Evolutionary conservation across 2,113 vertebrate species (phyloP), one percentile per base, ranked within the genome.

Genomic region (Podarcis cretensis): DNA sequence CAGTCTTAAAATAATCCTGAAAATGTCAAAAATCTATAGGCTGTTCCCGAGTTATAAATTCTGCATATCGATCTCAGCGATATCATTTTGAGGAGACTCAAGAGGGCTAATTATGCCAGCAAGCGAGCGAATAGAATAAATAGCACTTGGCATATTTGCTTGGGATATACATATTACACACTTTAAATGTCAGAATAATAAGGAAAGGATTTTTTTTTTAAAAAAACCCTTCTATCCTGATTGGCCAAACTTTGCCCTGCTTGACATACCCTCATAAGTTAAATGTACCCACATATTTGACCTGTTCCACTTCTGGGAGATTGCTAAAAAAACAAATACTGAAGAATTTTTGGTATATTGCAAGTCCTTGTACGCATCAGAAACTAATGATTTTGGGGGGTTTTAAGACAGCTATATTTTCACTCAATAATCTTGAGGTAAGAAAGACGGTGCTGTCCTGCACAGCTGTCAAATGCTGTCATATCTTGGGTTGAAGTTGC

Each of bases 1-100:
- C 10, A 63, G 20, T 83, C 80, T 75, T 37, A 37, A 0, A 69
- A 74, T 13, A 59, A 35, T 89, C 84, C 57, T 12, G 66, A 79
- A 80, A 90, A 92, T 68, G 5, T 2, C 43, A 89, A 30, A 91
- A 81, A 27, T 21, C 59, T 90, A 82, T 6, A 86, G 40, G 37
- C 48, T 81, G 32, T 80, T 14, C 68, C 65, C 40, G 76, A 89
- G 63, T 73, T 20, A 63, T 90, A 68, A 12, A 37, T 74, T 87
- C 86, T 87, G 86, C 65, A 43, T 82, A 48, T 69, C 30, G 23
- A 63, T 0, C 71, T 0, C 40, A 54, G 16, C 57, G 27, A 77
- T 35, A 92, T 43, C 43, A 6, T 37, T 35, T 68, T 77, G 13
- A 89, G n/a, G 43, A 89, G 74, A 35, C n/a, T 85, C 85, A 65